phyloP scores from a whole-genome alignment of 2,797 vertebrate species.

The Cryptoprocta ferox region DNA sequence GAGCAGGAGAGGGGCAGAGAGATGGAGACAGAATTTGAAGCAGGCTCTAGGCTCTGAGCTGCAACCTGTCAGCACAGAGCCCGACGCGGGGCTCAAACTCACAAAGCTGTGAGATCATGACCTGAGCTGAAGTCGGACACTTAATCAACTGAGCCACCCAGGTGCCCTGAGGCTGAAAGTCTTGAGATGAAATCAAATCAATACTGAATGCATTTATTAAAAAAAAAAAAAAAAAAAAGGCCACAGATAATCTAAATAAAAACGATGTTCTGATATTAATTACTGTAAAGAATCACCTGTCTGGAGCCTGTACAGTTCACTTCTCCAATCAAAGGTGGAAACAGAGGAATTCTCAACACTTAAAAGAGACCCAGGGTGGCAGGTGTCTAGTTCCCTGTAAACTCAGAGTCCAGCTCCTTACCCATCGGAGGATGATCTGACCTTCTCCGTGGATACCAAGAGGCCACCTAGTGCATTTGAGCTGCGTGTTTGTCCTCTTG shows the following conservation, averaged over 20 bases:
- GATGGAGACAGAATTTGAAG: too few relatives aligned
- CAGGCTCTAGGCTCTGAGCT: too few relatives aligned
- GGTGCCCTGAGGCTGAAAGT: neutral
- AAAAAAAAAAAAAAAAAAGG: neutral
- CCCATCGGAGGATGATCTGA: neutral
- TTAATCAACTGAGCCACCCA: too few relatives aligned
- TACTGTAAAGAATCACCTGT: neutral
- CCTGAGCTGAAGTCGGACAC: too few relatives aligned
- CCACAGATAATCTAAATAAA: neutral
- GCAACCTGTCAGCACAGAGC: too few relatives aligned
- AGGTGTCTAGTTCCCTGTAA: neutral
- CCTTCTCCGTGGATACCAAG: slow-evolving; percentile 45
- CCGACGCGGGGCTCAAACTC: too few relatives aligned
- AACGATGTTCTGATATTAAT: neutral
- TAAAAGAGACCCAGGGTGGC: neutral
- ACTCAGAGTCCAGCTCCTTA: neutral
- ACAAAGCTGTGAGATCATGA: too few relatives aligned
- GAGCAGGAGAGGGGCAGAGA: too few relatives aligned
- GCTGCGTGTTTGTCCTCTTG: neutral
- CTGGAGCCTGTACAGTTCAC: neutral
- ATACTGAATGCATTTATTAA: neutral
- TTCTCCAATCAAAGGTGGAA: neutral
- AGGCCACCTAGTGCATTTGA: slow-evolving; percentile 29
- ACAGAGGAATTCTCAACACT: neutral
- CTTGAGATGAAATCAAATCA: neutral